phyloP scores from a whole-genome alignment of 2,888 invertebrate genomes.

The Drosophila differens region DNA sequence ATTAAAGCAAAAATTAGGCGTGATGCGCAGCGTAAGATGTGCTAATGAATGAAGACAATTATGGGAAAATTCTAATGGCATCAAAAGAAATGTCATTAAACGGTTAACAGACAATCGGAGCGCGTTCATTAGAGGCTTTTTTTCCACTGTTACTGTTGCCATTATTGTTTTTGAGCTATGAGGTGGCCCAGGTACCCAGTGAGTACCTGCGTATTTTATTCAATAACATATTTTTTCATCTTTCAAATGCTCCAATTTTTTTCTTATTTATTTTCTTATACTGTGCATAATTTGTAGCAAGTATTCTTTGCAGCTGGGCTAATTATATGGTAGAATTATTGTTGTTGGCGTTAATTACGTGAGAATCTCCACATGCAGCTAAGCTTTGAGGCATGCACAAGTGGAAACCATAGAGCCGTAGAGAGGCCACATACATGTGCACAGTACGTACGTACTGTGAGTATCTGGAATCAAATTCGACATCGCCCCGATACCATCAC shows the following conservation, averaged over 20 bases:
- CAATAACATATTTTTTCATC: conserved; percentile 41
- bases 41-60: conserved; percentile 61
- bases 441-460: conserved; percentile 18
- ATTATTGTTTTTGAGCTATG: conserved; percentile 18
- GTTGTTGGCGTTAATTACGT: conserved; percentile 72
- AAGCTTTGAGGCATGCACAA: conserved; percentile 19
- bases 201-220: conserved; percentile 54
- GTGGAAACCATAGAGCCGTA: conserved; percentile 44
- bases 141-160: background rate
- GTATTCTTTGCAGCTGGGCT: conserved; percentile 60
- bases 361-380: conserved; percentile 58
- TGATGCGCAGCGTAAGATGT: conserved; percentile 43
- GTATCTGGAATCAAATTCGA: conserved; percentile 53
- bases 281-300: conserved; percentile 66
- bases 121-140: conserved; percentile 40
- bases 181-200: conserved; percentile 44
- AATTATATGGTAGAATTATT: conserved; percentile 65
- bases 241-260: conserved; percentile 34
- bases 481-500: conserved; percentile 41
- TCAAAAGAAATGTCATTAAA: conserved; percentile 74
- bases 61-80: conserved; percentile 75
- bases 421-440: background rate
- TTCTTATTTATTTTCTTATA: conserved; percentile 29
- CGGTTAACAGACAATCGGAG: conserved; percentile 62
- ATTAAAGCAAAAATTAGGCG: conserved; percentile 65